Evolutionary conservation across 2,113 vertebrate species (phyloP).

Genomic region (Pluvianellus socialis): DNA sequence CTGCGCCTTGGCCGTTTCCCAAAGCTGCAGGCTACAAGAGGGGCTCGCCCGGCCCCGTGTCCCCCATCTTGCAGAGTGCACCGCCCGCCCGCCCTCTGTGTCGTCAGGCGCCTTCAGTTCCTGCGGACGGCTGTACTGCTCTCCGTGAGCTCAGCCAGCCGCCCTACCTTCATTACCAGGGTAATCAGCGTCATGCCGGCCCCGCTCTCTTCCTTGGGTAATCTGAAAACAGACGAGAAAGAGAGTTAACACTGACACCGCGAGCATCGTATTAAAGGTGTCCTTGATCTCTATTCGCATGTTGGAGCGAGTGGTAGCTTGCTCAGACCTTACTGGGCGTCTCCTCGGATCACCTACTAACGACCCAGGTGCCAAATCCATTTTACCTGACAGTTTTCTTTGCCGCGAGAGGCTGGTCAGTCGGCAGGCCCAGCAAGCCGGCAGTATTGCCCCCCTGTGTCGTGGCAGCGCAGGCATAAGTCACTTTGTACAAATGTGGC

Average conservation of each 20-base stretch:
- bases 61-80: not conserved
- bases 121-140: not conserved
- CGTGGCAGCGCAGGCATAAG: not conserved
- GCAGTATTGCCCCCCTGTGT: not conserved
- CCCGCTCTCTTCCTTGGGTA: not conserved
- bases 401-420: not conserved
- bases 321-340: not conserved
- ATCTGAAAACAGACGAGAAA: constrained; percentile 26
- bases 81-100: not conserved
- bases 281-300: not conserved
- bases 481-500: not conserved
- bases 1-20: not conserved
- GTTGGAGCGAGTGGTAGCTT: not conserved
- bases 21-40: not conserved
- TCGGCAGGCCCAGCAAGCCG: not conserved
- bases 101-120: not conserved
- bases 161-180: not conserved
- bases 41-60: not conserved
- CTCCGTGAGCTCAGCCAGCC: not conserved
- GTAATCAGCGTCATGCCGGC: not conserved
- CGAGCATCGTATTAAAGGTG: not conserved
- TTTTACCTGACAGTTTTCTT: not conserved
- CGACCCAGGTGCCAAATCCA: not conserved
- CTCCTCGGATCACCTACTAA: not conserved
- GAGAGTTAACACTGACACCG: not conserved